Evolutionary conservation across 1,140 invertebrate species (phyloP).

Genomic region (Coenobita brevimanus): DNA sequence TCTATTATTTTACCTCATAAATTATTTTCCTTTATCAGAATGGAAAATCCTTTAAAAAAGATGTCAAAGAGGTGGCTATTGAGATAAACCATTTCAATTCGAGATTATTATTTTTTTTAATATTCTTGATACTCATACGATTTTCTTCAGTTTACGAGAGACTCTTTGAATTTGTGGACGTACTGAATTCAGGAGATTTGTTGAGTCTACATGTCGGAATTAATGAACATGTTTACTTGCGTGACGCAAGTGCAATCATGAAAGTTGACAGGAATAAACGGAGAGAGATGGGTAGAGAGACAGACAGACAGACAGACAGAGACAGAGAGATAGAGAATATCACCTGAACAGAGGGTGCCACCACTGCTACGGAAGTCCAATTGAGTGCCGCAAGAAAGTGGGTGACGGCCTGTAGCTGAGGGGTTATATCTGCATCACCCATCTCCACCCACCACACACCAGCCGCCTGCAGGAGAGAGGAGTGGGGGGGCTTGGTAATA

Average conservation of each 20-base stretch:
- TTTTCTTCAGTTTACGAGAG: no score
- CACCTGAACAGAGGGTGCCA: conserved; percentile 52
- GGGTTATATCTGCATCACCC: background rate
- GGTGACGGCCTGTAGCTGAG: conserved; percentile 48
- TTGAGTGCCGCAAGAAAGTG: conserved; percentile 43
- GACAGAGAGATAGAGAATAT: background rate
- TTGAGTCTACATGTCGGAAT: no score
- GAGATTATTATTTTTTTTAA: no score
- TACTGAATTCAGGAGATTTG: no score
- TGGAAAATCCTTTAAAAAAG: no score
- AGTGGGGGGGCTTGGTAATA: background rate
- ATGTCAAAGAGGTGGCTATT: no score
- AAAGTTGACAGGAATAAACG: background rate
- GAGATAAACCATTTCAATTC: no score
- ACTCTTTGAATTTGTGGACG: no score
- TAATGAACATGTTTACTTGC: no score
- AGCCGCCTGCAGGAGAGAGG: conserved; percentile 17
- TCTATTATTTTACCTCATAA: no score
- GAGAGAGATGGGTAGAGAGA: background rate
- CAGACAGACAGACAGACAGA: background rate
- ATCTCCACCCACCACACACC: conserved; percentile 25
- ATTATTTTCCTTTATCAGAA: no score
- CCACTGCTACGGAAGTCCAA: conserved; percentile 54
- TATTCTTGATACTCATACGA: no score
- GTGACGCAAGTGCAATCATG: background rate